Percentiles rank a stretch among this genome's conserved stretches.
These are phyloP conservation scores for Dendrocincla fuliginosa DNA, from an alignment of 2,797 vertebrate species.

Conservation along the genomic window DNA sequence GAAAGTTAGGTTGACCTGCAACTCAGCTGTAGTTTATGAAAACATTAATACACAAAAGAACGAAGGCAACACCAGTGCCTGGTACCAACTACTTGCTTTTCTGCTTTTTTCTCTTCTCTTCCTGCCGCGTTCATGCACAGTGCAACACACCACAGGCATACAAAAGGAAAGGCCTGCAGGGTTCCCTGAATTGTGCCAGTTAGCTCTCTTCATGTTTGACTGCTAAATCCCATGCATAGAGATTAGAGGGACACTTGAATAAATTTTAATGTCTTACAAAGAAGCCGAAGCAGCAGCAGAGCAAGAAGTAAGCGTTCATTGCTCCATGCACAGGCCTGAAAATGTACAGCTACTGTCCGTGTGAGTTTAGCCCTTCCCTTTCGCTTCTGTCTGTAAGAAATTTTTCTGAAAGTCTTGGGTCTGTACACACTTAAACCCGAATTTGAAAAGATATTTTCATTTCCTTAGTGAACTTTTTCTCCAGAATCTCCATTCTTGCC, in stretches of 20 bases:
- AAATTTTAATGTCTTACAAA: neutral
- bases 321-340: neutral
- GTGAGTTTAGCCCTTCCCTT: neutral
- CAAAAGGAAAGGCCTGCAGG: slow-evolving; percentile 3
- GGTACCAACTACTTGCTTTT: neutral
- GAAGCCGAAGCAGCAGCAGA: neutral
- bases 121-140: neutral
- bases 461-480: neutral
- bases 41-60: neutral
- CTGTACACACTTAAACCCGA: neutral
- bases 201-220: neutral
- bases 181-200: slow-evolving; percentile 4
- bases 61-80: neutral
- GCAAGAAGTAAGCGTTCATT: neutral
- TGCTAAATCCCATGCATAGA: neutral
- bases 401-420: neutral
- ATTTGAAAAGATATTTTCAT: neutral
- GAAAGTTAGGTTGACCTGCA: neutral
- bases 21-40: neutral
- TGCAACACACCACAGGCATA: neutral
- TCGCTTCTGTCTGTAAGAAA: neutral
- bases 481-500: neutral
- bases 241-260: neutral
- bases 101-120: neutral
- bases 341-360: neutral